Evolutionary conservation across 2,888 invertebrate genomes (phyloP).

Genomic region (Acleris cristana): DNA sequence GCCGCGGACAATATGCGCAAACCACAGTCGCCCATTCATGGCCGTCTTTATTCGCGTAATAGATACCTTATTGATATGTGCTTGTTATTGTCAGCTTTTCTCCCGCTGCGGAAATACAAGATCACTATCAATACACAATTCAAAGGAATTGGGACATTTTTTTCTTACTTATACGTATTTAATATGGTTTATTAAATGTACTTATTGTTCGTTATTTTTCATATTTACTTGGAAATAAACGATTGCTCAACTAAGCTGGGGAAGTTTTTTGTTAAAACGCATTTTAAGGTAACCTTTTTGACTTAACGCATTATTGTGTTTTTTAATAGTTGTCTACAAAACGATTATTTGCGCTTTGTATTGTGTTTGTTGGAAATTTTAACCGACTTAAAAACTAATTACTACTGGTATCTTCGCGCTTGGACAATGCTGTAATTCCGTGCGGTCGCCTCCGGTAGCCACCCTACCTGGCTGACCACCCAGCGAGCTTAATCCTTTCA

Average conservation of each 20-base stretch:
- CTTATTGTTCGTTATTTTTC: slow-evolving; percentile 3
- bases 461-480: slow-evolving; percentile 15
- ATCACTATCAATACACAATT: slow-evolving; percentile 21
- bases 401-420: slow-evolving; percentile 13
- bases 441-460: slow-evolving; percentile 23
- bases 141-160: slow-evolving; percentile 28
- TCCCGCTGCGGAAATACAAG: slow-evolving; percentile 27
- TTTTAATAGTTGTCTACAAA: background rate
- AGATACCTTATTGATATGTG: slow-evolving; percentile 25
- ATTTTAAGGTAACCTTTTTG: slow-evolving; percentile 10
- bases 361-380: slow-evolving; percentile 9
- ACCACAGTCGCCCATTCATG: slow-evolving; percentile 20
- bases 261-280: background rate
- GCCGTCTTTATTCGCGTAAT: slow-evolving; percentile 21
- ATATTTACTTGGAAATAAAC: slow-evolving; percentile 3
- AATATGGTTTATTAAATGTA: slow-evolving; percentile 4
- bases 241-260: slow-evolving; percentile 23
- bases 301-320: background rate
- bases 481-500: slow-evolving; percentile 12
- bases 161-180: slow-evolving; percentile 1
- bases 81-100: slow-evolving; percentile 26
- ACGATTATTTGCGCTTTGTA: background rate
- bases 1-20: slow-evolving; percentile 17
- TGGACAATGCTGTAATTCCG: slow-evolving; percentile 15
- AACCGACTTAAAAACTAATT: slow-evolving; percentile 29